Evolutionary conservation across 2,113 vertebrate species (phyloP).

Genomic region (Pseudopodoces humilis): DNA sequence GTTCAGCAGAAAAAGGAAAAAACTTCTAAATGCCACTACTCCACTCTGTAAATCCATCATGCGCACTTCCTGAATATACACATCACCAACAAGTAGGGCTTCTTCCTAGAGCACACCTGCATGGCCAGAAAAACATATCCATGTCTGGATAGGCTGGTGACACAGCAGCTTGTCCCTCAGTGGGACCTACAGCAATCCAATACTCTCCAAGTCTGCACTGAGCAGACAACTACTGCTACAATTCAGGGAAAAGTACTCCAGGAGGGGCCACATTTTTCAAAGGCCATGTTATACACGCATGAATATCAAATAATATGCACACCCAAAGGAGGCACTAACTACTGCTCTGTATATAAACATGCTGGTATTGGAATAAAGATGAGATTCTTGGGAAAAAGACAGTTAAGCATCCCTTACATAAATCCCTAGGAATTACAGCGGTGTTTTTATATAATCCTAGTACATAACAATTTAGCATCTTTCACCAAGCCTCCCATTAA

Average conservation of each 20-base stretch:
- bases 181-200: not conserved
- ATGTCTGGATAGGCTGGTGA: not conserved
- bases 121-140: not conserved
- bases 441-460: not conserved
- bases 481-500: not conserved
- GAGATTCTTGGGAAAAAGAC: not conserved
- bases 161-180: not conserved
- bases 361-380: not conserved
- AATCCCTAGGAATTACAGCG: not conserved
- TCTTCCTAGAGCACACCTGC: not conserved
- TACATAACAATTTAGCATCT: not conserved
- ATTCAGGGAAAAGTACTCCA: not conserved
- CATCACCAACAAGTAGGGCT: not conserved
- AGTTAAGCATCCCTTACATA: not conserved
- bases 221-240: not conserved
- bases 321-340: not conserved
- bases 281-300: rapidly evolving
- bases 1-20: not conserved
- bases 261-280: not conserved
- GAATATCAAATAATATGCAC: not conserved
- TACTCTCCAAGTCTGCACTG: rapidly evolving
- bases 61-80: not conserved
- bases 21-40: not conserved
- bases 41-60: not conserved
- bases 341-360: not conserved